A percentile compares a stretch with the other conserved stretches of the same genome.
Conservation (phyloP, 2,113 vertebrate species). For the Xiphophorus couchianus region DNA sequence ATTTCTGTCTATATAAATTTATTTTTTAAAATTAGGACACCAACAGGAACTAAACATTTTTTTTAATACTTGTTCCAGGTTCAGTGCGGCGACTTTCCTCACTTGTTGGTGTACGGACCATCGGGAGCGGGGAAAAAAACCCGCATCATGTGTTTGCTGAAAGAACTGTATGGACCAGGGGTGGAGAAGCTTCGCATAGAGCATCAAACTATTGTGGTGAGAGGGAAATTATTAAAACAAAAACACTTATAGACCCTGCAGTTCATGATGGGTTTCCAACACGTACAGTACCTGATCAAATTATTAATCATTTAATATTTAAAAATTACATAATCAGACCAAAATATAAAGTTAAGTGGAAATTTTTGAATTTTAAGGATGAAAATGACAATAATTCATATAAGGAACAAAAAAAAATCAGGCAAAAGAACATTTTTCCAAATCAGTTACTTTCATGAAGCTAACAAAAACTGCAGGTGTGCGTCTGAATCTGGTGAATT, state of each 20-base stretch:
- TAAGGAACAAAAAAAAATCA: no score
- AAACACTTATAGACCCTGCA: neutral
- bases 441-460: no score
- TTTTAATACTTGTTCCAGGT: conserved; percentile 80
- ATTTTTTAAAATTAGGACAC: neutral
- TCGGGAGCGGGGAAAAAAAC: conserved; percentile 98
- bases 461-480: no score
- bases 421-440: no score
- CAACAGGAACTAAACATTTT: neutral
- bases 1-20: neutral
- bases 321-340: no score
- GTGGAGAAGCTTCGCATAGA: conserved; percentile 98
- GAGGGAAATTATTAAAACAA: conserved; percentile 14
- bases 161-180: conserved; percentile 92
- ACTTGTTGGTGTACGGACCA: conserved; percentile 93
- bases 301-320: no score
- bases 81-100: conserved; percentile 95
- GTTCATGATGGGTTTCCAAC: neutral
- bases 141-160: conserved; percentile 94
- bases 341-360: no score
- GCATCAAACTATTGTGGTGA: conserved; percentile 94
- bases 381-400: no score
- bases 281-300: neutral
- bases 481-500: no score
- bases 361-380: no score